Conservation (phyloP, 2,888 invertebrate genomes). For the Nymphalis urticae region DNA sequence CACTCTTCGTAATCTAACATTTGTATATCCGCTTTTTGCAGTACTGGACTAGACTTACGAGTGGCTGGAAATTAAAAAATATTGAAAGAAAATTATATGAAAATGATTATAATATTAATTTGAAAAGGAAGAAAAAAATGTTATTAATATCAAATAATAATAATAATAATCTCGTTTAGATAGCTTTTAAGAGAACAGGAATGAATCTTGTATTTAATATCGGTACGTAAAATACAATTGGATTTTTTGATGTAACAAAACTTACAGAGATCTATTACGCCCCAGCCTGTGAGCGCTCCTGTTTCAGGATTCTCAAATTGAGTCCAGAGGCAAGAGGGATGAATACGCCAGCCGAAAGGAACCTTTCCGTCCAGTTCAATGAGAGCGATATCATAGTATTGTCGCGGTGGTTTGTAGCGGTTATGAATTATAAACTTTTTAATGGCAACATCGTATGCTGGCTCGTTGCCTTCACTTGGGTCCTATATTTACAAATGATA, state of each 20-base stretch:
- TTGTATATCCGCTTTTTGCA: conserved; percentile 41
- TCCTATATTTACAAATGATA: not conserved
- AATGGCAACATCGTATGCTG: conserved; percentile 38
- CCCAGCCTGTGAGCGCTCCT: conserved; percentile 46
- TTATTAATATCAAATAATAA: no score
- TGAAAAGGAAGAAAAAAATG: no score
- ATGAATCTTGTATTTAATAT: not conserved
- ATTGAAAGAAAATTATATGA: not conserved
- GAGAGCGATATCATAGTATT: conserved; percentile 47
- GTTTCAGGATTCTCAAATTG: conserved; percentile 30
- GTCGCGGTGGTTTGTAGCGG: conserved; percentile 40
- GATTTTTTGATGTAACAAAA: not conserved
- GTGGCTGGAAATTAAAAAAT: conserved; percentile 15
- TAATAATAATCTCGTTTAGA: no score
- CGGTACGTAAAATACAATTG: not conserved
- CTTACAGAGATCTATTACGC: conserved; percentile 44
- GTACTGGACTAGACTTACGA: conserved; percentile 17
- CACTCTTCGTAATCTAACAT: conserved; percentile 40
- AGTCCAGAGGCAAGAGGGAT: conserved; percentile 47
- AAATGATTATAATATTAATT: not conserved
- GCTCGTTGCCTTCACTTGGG: not conserved
- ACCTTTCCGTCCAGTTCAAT: conserved; percentile 40
- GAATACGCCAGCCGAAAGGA: conserved; percentile 34
- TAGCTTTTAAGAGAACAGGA: not conserved
- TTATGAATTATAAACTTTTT: conserved; percentile 40